Percentiles rank a stretch among this genome's conserved stretches.
Conservation (phyloP, 2,888 invertebrate species). For the Sicus ferrugineus region DNA sequence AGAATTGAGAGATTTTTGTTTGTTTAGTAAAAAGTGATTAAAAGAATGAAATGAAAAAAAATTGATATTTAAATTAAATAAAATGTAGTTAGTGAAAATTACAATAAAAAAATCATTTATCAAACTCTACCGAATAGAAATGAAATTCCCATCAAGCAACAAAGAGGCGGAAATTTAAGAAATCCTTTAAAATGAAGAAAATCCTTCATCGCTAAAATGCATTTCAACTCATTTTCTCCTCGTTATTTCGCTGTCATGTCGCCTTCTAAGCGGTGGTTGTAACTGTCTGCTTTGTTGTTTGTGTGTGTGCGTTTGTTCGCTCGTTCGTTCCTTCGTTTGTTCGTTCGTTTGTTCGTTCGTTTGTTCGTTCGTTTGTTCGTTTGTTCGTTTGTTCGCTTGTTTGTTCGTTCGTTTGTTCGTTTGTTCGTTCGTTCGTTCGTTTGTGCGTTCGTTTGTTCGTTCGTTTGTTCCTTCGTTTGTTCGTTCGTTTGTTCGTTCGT, state of each 20-base stretch:
- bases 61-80: background rate
- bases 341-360: background rate
- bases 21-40: background rate
- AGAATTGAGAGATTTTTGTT: background rate
- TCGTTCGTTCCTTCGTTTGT: background rate
- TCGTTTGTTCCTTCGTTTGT: background rate
- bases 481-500: background rate
- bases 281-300: conserved; percentile 11
- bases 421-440: background rate
- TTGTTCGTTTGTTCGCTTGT: no score
- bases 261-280: conserved; percentile 8
- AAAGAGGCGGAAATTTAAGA: background rate
- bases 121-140: background rate
- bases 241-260: conserved; percentile 23
- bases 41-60: background rate
- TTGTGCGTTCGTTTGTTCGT: no score
- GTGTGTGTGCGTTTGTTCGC: no score
- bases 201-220: background rate
- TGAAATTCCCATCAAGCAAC: background rate
- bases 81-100: no score
- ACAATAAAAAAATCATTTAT: no score
- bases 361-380: no score
- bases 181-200: background rate
- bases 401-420: no score
- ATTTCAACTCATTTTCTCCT: conserved; percentile 11